These are phyloP conservation scores for Acrocephalus arundinaceus DNA, from an alignment of 2,113 vertebrate species.

Conservation along the genomic window DNA sequence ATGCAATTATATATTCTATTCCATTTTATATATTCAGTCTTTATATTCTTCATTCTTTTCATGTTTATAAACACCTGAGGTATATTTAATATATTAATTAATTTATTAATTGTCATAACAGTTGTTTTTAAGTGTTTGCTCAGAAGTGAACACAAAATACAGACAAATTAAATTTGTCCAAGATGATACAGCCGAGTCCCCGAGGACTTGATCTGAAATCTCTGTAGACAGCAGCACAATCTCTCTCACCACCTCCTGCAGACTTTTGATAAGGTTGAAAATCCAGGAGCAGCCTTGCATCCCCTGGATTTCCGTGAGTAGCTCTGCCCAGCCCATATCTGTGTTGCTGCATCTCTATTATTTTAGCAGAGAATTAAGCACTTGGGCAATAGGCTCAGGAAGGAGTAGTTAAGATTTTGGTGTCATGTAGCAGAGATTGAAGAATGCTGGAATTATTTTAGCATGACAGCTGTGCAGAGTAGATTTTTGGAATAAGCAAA, in stretches of 20 bases:
- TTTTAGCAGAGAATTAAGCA: neutral
- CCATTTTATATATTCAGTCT: neutral
- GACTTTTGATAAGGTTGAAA: neutral
- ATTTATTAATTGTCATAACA: neutral
- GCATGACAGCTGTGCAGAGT: neutral
- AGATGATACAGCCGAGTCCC: neutral
- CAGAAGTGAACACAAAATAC: neutral
- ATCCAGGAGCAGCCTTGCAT: neutral
- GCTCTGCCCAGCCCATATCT: neutral
- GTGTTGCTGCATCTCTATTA: neutral
- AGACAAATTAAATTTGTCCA: neutral
- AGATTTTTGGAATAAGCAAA: slow-evolving; percentile 25
- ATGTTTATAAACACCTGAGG: neutral
- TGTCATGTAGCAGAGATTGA: neutral
- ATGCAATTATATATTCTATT: neutral
- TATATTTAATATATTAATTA: neutral
- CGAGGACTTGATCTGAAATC: neutral
- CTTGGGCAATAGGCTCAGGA: neutral
- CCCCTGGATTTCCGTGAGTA: neutral
- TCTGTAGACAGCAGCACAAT: neutral
- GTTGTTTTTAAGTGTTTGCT: neutral
- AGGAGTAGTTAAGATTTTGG: neutral
- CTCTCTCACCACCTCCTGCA: neutral
- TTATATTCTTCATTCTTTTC: neutral
- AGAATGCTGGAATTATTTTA: neutral